A percentile compares a stretch with the other conserved stretches of the same genome.
Evolutionary conservation across 2,113 vertebrate species (phyloP).

Genomic region (Hippocampus zosterae): DNA sequence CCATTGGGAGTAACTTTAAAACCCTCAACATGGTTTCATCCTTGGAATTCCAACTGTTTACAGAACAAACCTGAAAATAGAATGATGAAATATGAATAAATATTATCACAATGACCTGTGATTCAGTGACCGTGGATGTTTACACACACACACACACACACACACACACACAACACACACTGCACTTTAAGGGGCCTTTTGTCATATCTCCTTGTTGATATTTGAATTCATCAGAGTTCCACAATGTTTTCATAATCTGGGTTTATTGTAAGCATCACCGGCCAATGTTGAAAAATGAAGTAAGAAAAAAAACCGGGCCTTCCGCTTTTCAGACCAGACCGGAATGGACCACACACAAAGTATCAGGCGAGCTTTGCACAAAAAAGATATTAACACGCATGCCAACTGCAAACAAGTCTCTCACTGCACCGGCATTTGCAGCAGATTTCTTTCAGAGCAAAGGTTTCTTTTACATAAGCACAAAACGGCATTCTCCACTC

Average conservation of each 20-base stretch:
- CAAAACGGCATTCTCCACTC: not conserved
- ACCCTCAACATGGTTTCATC: constrained; percentile 31
- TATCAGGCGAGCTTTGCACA: constrained; percentile 48
- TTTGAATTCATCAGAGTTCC: constrained; percentile 67
- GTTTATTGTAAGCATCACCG: constrained; percentile 75
- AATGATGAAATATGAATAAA: constrained; percentile 60
- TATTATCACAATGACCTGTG: constrained; percentile 40
- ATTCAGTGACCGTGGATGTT: constrained; percentile 53
- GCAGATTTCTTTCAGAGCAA: not conserved
- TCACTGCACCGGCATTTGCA: not conserved
- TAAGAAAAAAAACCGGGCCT: constrained; percentile 51
- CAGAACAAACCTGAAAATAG: constrained; percentile 48
- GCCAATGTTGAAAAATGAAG: constrained; percentile 71
- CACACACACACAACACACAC: constrained; percentile 40
- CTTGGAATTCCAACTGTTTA: constrained; percentile 45
- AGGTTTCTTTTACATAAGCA: constrained; percentile 34
- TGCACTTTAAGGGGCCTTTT: constrained; percentile 50
- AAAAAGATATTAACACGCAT: constrained; percentile 68
- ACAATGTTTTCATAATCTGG: constrained; percentile 74
- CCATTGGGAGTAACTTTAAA: constrained; percentile 26
- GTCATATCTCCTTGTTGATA: constrained; percentile 73
- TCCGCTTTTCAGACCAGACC: constrained; percentile 40
- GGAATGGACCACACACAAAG: constrained; percentile 72
- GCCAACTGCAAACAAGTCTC: constrained; percentile 27
- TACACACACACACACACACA: constrained; percentile 20